A percentile compares a stretch with the other conserved stretches of the same genome.
phyloP scores from a whole-genome alignment of 2,888 invertebrate genomes.

The Cataglyphis albicans region DNA sequence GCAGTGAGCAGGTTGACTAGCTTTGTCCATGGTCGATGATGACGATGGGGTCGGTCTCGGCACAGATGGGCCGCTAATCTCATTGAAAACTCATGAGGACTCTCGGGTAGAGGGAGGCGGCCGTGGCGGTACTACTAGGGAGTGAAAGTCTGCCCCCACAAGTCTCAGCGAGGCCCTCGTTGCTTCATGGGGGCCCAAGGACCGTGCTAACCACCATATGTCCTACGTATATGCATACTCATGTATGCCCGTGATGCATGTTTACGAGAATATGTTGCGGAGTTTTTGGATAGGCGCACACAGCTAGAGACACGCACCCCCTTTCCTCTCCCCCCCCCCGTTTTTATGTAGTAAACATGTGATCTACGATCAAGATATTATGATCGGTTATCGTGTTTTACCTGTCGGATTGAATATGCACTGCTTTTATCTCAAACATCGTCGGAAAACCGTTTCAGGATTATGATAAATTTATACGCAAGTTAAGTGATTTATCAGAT shows the following conservation, averaged over 20 bases:
- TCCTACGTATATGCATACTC: constrained; percentile 83
- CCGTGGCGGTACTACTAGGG: constrained; percentile 63
- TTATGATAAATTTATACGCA: constrained; percentile 11
- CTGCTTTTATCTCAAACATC: constrained; percentile 24
- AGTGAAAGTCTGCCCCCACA: constrained; percentile 74
- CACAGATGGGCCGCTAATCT: constrained; percentile 86
- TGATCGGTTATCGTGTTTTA: constrained; percentile 20
- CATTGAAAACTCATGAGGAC: constrained; percentile 86
- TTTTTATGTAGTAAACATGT: not conserved
- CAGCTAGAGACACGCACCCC: not conserved
- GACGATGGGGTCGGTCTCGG: constrained; percentile 84
- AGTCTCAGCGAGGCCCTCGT: constrained; percentile 72
- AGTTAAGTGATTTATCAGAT: constrained; percentile 3
- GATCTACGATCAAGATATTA: constrained; percentile 20
- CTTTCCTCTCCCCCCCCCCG: not conserved
- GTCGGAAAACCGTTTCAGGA: not conserved
- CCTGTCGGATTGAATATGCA: constrained; percentile 16
- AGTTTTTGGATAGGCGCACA: constrained; percentile 47
- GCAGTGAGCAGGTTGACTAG: constrained; percentile 84
- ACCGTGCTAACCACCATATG: constrained; percentile 85
- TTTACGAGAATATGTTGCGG: constrained; percentile 68
- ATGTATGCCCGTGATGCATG: constrained; percentile 65
- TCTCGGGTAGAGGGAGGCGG: constrained; percentile 75
- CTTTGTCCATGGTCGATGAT: constrained; percentile 84
- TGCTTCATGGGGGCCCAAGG: constrained; percentile 78